Evolutionary conservation across 2,888 invertebrate genomes (phyloP).

Genomic region (Zaprionus obscuricornis): DNA sequence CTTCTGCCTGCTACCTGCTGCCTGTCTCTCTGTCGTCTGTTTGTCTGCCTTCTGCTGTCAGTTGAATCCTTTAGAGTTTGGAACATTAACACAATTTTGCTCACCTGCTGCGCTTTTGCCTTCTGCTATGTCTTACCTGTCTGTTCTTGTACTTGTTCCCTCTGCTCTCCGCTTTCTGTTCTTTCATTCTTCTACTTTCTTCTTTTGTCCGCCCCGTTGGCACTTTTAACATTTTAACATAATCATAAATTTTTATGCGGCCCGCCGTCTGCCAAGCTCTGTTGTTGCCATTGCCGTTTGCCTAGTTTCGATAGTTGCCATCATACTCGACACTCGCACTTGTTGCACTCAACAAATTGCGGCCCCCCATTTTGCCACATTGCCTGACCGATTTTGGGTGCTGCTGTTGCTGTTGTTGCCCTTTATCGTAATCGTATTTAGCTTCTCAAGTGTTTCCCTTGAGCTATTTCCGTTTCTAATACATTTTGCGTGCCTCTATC

Average conservation of each 20-base stretch:
- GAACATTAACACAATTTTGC: slow-evolving; percentile 73
- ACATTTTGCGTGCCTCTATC: slow-evolving; percentile 57
- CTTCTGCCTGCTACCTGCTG: slow-evolving; percentile 11
- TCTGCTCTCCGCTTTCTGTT: background rate
- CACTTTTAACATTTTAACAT: slow-evolving; percentile 78
- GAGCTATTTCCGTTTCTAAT: slow-evolving; percentile 75
- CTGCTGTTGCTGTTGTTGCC: slow-evolving; percentile 29
- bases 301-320: slow-evolving; percentile 67
- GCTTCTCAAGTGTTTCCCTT: slow-evolving; percentile 71
- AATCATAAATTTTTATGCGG: slow-evolving; percentile 78
- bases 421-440: slow-evolving; percentile 67
- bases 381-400: slow-evolving; percentile 24
- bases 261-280: slow-evolving; percentile 68
- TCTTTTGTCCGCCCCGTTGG: slow-evolving; percentile 39
- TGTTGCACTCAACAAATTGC: slow-evolving; percentile 74
- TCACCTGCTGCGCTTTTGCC: slow-evolving; percentile 62
- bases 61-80: slow-evolving; percentile 36
- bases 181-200: slow-evolving; percentile 2
- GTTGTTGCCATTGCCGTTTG: slow-evolving; percentile 33
- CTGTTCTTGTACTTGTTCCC: no score
- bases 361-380: background rate
- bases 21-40: no score
- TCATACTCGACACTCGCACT: slow-evolving; percentile 39
- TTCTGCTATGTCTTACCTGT: no score
- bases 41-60: slow-evolving; percentile 1